Conservation (phyloP, 2,113 vertebrate genomes). For the Mustela lutreola region DNA sequence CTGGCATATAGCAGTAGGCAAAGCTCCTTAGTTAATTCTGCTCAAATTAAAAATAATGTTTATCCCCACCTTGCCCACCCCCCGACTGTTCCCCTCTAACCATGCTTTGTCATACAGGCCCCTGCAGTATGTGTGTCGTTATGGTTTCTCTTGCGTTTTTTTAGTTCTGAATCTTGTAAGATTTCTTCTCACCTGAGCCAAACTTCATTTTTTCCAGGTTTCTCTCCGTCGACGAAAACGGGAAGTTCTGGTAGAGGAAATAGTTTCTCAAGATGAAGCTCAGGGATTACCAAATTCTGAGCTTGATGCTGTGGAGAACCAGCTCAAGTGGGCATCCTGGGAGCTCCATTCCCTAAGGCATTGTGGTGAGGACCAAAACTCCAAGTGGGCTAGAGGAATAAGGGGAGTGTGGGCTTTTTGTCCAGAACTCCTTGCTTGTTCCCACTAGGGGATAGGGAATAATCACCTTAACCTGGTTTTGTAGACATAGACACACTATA, state of each 20-base stretch:
- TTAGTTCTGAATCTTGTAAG: slow-evolving; percentile 7
- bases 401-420: neutral
- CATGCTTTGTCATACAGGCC: neutral
- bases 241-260: slow-evolving; percentile 77
- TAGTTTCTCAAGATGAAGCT: slow-evolving; percentile 77
- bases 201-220: slow-evolving; percentile 68
- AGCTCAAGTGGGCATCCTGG: slow-evolving; percentile 83
- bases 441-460: neutral
- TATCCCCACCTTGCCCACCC: neutral
- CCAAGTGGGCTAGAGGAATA: neutral
- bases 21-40: neutral
- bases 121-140: neutral
- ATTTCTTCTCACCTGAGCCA: slow-evolving; percentile 10
- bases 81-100: neutral
- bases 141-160: neutral
- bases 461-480: neutral
- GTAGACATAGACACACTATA: neutral
- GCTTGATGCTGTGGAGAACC: slow-evolving; percentile 82
- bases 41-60: neutral
- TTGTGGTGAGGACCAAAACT: slow-evolving; percentile 75
- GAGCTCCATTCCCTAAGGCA: slow-evolving; percentile 82
- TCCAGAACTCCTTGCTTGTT: neutral
- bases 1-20: neutral
- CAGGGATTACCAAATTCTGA: slow-evolving; percentile 78
- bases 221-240: slow-evolving; percentile 77